Conservation (phyloP, 1,140 invertebrate genomes). For the Cotesia typhae region DNA sequence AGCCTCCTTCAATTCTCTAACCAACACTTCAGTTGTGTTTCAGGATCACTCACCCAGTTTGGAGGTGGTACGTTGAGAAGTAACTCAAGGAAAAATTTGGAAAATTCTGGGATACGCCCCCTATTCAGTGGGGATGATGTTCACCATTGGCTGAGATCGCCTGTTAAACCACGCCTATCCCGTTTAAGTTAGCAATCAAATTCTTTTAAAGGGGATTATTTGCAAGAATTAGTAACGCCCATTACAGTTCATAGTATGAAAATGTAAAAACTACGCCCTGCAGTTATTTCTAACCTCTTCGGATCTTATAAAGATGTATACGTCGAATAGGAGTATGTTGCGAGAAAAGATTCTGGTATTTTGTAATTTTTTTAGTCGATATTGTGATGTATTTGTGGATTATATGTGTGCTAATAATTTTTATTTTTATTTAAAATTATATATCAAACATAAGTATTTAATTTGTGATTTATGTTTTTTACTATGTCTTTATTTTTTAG, state of each 20-base stretch:
- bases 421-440: too few species aligned
- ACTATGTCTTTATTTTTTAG: neutral
- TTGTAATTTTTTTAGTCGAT: constrained; percentile 12
- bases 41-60: neutral
- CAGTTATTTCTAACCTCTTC: constrained; percentile 10
- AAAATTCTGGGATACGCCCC: constrained; percentile 34
- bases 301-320: constrained; percentile 8
- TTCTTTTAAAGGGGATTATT: neutral
- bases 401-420: too few species aligned
- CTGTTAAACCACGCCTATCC: constrained; percentile 25
- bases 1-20: neutral
- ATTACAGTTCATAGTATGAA: constrained; percentile 26
- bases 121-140: neutral
- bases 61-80: constrained; percentile 8
- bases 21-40: constrained; percentile 3
- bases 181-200: constrained; percentile 17
- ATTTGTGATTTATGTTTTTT: neutral
- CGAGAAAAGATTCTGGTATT: neutral
- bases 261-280: constrained; percentile 21
- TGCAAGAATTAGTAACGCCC: neutral
- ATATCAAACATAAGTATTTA: neutral
- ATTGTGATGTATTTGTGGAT: constrained; percentile 17
- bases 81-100: constrained; percentile 34
- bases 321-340: constrained; percentile 18
- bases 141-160: constrained; percentile 22